Conservation (phyloP, 2,888 invertebrate species). For the Ornithoptera alexandrae region DNA sequence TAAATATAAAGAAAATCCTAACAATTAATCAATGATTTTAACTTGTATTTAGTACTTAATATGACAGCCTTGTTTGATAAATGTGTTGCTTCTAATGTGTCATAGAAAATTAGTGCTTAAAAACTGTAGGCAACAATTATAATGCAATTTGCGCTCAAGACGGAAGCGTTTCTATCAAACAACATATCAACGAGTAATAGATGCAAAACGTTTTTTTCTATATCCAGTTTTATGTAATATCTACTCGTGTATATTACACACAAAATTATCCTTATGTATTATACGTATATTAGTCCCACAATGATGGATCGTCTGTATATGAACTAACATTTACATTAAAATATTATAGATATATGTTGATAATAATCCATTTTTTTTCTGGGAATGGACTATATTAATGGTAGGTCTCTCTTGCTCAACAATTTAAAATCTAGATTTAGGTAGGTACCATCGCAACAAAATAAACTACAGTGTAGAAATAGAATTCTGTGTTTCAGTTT, state of each 20-base stretch:
- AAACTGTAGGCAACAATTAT: slow-evolving; percentile 36
- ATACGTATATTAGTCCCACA: neutral
- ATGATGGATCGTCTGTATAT: neutral
- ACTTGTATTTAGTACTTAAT: neutral
- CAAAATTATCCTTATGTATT: neutral
- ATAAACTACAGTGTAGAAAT: too few relatives aligned
- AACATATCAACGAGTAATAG: slow-evolving; percentile 9
- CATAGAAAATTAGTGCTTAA: slow-evolving; percentile 21
- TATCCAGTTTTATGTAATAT: slow-evolving; percentile 11
- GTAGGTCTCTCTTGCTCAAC: too few relatives aligned
- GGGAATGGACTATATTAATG: neutral
- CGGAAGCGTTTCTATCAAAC: slow-evolving; percentile 36
- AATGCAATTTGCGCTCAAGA: slow-evolving; percentile 36
- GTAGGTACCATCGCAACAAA: too few relatives aligned
- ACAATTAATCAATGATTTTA: neutral
- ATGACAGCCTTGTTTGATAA: slow-evolving; percentile 9
- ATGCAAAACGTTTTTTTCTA: slow-evolving; percentile 7
- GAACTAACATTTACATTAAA: neutral
- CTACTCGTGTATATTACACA: neutral
- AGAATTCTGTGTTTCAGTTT: too few relatives aligned
- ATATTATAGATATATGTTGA: neutral
- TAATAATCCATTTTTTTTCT: neutral
- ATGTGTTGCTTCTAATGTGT: slow-evolving; percentile 5
- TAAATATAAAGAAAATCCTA: neutral
- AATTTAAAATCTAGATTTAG: too few relatives aligned